phyloP scores from a whole-genome alignment of 2,113 vertebrate genomes.

The Oriolus oriolus region DNA sequence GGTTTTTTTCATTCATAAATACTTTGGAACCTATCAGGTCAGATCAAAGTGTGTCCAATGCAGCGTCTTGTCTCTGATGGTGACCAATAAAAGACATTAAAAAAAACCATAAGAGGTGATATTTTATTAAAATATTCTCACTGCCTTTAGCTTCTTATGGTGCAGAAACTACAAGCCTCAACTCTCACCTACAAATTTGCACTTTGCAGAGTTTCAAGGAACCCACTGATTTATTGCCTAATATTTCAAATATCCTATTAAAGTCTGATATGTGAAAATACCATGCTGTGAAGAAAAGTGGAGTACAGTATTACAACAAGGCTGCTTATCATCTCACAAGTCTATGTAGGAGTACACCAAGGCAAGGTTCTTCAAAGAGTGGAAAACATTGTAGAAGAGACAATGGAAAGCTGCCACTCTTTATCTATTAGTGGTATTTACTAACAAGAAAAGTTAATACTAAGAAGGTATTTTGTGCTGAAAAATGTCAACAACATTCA shows the following conservation, averaged over 20 bases:
- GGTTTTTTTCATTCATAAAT: not conserved
- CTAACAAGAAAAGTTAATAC: not conserved
- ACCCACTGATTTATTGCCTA: not conserved
- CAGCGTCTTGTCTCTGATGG: not conserved
- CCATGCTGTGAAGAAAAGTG: not conserved
- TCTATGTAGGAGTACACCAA: not conserved
- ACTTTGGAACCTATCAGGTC: not conserved
- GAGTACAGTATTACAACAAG: not conserved
- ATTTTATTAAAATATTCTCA: not conserved
- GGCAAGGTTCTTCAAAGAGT: not conserved
- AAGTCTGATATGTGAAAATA: not conserved
- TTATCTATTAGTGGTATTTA: not conserved
- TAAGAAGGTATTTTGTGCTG: not conserved
- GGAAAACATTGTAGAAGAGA: not conserved
- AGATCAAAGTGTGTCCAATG: not conserved
- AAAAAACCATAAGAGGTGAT: not conserved
- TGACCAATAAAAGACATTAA: not conserved
- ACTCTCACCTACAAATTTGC: not conserved
- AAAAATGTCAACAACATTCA: not conserved
- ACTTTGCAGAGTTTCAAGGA: not conserved
- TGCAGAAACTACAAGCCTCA: not conserved
- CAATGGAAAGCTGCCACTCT: not conserved
- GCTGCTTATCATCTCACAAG: not conserved
- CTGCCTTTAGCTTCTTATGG: not conserved
- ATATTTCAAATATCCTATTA: not conserved